These are phyloP conservation scores for Colius striatus DNA, from an alignment of 2,113 vertebrate species.

Conservation along the genomic window DNA sequence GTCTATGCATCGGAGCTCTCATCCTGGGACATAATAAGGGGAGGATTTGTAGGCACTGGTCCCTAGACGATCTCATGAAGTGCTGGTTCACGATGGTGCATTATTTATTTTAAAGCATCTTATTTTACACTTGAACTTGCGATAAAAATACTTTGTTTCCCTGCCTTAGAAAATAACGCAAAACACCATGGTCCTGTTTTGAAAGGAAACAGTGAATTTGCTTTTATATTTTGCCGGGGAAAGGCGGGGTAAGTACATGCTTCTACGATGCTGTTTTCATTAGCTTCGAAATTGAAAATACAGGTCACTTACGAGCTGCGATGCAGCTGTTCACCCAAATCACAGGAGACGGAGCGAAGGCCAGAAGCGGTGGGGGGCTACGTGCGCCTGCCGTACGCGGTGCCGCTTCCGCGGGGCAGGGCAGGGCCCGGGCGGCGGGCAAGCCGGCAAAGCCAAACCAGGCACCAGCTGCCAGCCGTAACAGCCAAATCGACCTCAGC, in stretches of 20 bases:
- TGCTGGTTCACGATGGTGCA: neutral
- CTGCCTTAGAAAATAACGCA: neutral
- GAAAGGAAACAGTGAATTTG: neutral
- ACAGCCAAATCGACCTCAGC: neutral
- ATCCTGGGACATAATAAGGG: neutral
- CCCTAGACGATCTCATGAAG: neutral
- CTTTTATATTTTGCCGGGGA: neutral
- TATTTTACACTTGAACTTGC: neutral
- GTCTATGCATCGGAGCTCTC: neutral
- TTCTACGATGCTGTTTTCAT: neutral
- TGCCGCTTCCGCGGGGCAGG: neutral
- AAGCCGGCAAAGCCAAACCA: too few species aligned
- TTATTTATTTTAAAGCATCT: constrained; percentile 3
- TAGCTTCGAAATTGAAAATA: neutral
- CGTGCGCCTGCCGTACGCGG: neutral
- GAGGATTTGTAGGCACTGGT: neutral
- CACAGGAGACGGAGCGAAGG: neutral
- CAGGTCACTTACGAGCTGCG: neutral
- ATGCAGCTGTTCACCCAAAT: neutral
- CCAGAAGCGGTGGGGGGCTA: neutral
- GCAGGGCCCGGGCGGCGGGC: too few species aligned
- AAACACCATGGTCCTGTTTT: neutral
- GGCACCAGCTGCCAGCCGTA: neutral
- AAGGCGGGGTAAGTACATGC: neutral
- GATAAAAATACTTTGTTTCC: neutral